Conservation (phyloP, 2,113 vertebrate genomes). For the Gadus macrocephalus region DNA sequence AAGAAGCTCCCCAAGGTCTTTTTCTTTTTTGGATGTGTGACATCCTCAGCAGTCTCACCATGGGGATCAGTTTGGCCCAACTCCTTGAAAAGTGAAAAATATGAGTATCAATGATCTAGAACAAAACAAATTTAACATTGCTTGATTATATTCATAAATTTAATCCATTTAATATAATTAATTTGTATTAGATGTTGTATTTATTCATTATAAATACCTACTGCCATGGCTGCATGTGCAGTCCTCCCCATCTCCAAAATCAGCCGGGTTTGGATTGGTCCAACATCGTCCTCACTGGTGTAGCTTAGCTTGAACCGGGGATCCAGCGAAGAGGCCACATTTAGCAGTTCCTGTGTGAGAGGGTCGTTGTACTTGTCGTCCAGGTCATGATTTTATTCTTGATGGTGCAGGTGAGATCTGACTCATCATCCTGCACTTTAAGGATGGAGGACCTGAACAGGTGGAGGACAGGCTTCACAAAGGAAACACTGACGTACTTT, state of each 20-base stretch:
- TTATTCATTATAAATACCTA: background rate
- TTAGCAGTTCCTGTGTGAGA: conserved; percentile 17
- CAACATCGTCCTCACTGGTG: no score
- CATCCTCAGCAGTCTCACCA: conserved; percentile 9
- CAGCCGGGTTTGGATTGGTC: no score
- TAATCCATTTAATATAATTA: background rate
- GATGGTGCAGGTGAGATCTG: conserved; percentile 8
- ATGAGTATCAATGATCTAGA: background rate
- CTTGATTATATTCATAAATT: background rate
- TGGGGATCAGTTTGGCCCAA: conserved; percentile 19
- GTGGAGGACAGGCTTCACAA: background rate
- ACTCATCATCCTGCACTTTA: conserved; percentile 11
- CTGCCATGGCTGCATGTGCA: background rate
- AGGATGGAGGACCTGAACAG: conserved; percentile 1
- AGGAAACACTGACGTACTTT: no score
- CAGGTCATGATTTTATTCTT: conserved; percentile 10
- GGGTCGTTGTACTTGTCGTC: conserved; percentile 15
- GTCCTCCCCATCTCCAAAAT: no score
- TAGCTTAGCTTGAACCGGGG: conserved; percentile 7
- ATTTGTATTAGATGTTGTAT: background rate
- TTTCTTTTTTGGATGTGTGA: background rate
- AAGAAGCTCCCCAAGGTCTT: conserved; percentile 5
- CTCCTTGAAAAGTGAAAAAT: conserved; percentile 10
- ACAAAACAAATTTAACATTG: background rate
- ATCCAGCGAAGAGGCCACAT: conserved; percentile 13